phyloP scores from a whole-genome alignment of 2,113 vertebrate genomes.

The Guaruba guarouba region DNA sequence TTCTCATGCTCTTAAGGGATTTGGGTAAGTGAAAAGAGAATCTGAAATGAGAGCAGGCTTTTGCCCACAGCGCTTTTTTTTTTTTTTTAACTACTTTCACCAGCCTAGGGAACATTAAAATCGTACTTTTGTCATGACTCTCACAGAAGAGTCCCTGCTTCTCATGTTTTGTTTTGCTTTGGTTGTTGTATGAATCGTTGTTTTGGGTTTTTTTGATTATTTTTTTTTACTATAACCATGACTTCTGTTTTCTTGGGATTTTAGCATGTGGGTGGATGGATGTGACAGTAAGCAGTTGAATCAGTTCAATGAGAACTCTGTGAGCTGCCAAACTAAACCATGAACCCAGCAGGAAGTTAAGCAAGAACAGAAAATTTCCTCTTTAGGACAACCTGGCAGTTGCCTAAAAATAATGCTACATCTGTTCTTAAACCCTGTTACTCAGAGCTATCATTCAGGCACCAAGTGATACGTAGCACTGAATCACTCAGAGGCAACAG shows the following conservation, averaged over 20 bases:
- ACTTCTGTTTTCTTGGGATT: constrained; percentile 9
- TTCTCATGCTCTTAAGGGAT: background rate
- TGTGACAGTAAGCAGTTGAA: background rate
- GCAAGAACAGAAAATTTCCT: background rate
- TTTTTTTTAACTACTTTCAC: background rate
- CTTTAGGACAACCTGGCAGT: background rate
- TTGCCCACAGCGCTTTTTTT: background rate
- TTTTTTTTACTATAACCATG: background rate
- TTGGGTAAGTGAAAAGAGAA: background rate
- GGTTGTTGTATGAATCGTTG: background rate
- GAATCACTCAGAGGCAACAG: background rate
- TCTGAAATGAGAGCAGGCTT: background rate
- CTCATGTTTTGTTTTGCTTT: background rate
- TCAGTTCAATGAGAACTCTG: background rate
- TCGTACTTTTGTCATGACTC: background rate
- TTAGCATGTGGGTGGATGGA: background rate
- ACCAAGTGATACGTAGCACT: background rate
- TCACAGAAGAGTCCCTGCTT: background rate
- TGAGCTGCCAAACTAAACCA: constrained; percentile 32
- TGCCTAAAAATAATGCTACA: background rate
- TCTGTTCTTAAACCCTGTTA: background rate
- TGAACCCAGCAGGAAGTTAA: background rate
- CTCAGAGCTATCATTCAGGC: background rate
- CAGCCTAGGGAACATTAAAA: background rate
- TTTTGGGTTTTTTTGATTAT: background rate